Percentiles rank a stretch among this genome's conserved stretches.
Evolutionary conservation across 2,888 invertebrate species (phyloP).

Genomic region (Julus scandinavius): DNA sequence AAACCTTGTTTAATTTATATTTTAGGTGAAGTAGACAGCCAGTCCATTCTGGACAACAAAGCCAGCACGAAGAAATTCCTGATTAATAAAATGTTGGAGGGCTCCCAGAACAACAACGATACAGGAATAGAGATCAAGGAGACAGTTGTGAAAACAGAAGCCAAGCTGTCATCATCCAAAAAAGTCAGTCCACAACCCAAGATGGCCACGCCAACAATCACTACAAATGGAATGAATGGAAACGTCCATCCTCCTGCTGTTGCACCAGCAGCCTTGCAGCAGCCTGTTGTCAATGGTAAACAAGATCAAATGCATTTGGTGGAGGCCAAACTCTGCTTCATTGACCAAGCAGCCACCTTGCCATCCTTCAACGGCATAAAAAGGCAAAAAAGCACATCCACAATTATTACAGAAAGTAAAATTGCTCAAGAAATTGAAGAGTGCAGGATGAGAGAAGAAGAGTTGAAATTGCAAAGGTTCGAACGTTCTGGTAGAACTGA

Average conservation of each 20-base stretch:
- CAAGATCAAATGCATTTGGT: conserved; percentile 12
- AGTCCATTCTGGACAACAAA: conserved; percentile 52
- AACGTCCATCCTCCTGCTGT: neutral
- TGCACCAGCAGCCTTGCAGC: neutral
- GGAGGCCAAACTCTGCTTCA: conserved; percentile 27
- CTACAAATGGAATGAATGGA: neutral
- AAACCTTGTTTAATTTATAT: neutral
- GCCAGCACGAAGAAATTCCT: conserved; percentile 47
- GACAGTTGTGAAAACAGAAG: neutral
- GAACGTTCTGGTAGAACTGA: neutral
- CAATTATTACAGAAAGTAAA: conserved; percentile 6
- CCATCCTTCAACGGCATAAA: neutral
- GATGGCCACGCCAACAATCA: neutral
- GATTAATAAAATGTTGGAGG: conserved; percentile 52
- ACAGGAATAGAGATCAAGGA: neutral
- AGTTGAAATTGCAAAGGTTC: neutral
- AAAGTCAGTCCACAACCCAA: neutral
- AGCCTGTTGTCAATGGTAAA: neutral
- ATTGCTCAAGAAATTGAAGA: conserved; percentile 43
- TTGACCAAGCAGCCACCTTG: neutral
- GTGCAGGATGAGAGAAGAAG: conserved; percentile 11
- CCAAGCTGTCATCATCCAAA: neutral
- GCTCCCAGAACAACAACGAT: conserved; percentile 3
- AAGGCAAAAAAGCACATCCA: neutral
- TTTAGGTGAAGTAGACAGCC: conserved; percentile 42